Evolutionary conservation across 2,113 vertebrate genomes (phyloP).

Genomic region (Alaudala cheleensis): DNA sequence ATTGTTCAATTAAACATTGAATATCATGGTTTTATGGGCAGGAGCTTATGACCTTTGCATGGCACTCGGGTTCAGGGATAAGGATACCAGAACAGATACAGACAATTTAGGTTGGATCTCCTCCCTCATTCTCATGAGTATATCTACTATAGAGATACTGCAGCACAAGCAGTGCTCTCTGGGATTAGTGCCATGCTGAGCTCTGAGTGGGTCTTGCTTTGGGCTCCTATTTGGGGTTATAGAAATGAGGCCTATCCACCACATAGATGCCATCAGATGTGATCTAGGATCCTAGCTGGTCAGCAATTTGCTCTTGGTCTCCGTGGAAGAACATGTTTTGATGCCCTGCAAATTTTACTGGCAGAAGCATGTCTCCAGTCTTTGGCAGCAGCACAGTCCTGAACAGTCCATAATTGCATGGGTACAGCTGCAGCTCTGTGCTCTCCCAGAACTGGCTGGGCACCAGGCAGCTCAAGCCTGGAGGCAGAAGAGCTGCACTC

Average conservation of each 20-base stretch:
- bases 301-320: background rate
- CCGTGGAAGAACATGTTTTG: rapidly evolving
- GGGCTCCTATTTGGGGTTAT: background rate
- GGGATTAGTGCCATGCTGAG: background rate
- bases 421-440: background rate
- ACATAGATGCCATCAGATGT: background rate
- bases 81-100: background rate
- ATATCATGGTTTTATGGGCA: background rate
- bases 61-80: background rate
- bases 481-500: background rate
- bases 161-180: too few species aligned
- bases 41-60: background rate
- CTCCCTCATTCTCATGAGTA: background rate
- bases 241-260: background rate
- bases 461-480: background rate
- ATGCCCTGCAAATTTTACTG: background rate
- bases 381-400: background rate
- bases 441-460: background rate
- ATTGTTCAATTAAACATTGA: background rate
- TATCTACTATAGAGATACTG: background rate
- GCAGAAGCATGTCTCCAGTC: background rate
- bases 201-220: background rate
- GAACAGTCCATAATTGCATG: rapidly evolving
- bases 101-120: background rate
- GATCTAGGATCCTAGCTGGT: background rate